Evolutionary conservation across 2,888 invertebrate species (phyloP).

Genomic region (Trachelus tabidus): DNA sequence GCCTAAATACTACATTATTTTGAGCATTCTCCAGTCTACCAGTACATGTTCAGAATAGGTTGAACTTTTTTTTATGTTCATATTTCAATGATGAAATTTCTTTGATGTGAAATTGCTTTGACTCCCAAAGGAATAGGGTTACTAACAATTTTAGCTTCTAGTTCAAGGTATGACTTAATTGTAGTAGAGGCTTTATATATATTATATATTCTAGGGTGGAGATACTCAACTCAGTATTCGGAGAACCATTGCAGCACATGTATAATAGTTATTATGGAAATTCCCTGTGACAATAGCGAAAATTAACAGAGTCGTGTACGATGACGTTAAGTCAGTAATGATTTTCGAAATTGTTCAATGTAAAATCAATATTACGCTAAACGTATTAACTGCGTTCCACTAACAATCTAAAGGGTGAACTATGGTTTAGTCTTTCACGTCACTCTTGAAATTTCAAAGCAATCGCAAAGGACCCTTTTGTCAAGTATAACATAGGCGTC

Average conservation of each 20-base stretch:
- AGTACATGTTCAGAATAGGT: not conserved
- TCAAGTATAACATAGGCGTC: not conserved
- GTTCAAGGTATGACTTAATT: constrained; percentile 3
- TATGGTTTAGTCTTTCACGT: not conserved
- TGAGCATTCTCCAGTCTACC: not conserved
- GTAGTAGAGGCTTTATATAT: not conserved
- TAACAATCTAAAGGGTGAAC: not conserved
- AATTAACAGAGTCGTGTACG: not conserved
- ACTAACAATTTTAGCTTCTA: not conserved
- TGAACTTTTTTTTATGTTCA: not conserved
- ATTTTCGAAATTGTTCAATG: not conserved
- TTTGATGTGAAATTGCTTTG: not conserved
- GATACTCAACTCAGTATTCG: not conserved
- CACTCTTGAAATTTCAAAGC: not conserved
- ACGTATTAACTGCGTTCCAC: not conserved
- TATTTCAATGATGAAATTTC: not conserved
- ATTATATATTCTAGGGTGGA: not conserved
- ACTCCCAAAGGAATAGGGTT: not conserved
- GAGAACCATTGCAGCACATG: not conserved
- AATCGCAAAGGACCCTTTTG: not conserved
- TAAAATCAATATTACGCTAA: not conserved
- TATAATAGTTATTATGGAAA: constrained; percentile 10
- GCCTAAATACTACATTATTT: not conserved
- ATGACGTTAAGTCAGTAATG: not conserved
- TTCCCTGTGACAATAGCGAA: constrained; percentile 3